Evolutionary conservation across 2,888 invertebrate species (phyloP).

Genomic region (Brenthis hecate): DNA sequence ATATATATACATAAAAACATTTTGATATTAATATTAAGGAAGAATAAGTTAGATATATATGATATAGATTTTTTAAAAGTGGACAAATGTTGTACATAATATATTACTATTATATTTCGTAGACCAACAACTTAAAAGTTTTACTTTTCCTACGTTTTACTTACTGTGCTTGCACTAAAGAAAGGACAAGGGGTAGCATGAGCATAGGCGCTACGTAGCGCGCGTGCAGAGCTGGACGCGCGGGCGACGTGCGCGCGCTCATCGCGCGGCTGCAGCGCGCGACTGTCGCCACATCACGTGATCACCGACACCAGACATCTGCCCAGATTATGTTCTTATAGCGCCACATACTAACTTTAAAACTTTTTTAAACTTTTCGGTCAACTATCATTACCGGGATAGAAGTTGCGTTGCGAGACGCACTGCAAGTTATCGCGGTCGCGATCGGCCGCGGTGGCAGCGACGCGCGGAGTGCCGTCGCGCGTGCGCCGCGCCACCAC

Average conservation of each 20-base stretch:
- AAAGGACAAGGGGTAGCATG: slow-evolving; percentile 54
- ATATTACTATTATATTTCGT: too few relatives aligned
- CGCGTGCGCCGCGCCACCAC: slow-evolving; percentile 68
- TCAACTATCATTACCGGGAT: slow-evolving; percentile 29
- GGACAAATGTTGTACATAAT: too few relatives aligned
- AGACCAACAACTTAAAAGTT: too few relatives aligned
- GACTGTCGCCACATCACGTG: slow-evolving; percentile 63
- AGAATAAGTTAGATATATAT: too few relatives aligned
- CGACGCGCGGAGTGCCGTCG: slow-evolving; percentile 70
- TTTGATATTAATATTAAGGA: too few relatives aligned
- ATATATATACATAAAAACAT: too few relatives aligned
- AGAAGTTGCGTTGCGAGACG: slow-evolving; percentile 28
- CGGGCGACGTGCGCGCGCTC: slow-evolving; percentile 67
- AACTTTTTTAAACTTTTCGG: slow-evolving; percentile 30
- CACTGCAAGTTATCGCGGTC: slow-evolving; percentile 46
- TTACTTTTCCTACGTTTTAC: slow-evolving; percentile 43
- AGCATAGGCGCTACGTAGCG: slow-evolving; percentile 49
- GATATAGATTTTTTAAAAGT: too few relatives aligned
- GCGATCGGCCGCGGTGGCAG: slow-evolving; percentile 60
- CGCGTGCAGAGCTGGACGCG: slow-evolving; percentile 48
- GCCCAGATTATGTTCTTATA: slow-evolving; percentile 32
- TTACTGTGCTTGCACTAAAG: slow-evolving; percentile 65
- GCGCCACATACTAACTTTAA: slow-evolving; percentile 26
- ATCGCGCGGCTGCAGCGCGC: slow-evolving; percentile 67
- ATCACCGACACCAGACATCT: slow-evolving; percentile 53